phyloP scores from a whole-genome alignment of 1,140 invertebrate genomes.

The Lordiphosa clarofinis region DNA sequence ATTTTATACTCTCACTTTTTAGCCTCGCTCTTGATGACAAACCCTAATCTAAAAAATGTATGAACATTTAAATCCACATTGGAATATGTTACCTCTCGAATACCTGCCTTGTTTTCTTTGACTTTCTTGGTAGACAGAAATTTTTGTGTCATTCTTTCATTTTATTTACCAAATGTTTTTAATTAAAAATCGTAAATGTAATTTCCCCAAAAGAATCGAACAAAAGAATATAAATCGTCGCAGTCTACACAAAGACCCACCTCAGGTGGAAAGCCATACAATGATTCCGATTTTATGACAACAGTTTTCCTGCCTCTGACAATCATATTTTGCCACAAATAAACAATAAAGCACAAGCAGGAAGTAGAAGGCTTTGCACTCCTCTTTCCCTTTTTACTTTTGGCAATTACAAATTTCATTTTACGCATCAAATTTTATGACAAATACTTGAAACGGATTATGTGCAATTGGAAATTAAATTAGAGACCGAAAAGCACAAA shows the following conservation, averaged over 20 bases:
- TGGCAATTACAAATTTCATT: constrained; percentile 56
- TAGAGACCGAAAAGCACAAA: constrained; percentile 33
- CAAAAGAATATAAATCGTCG: constrained; percentile 1
- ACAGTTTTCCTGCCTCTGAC: constrained; percentile 1
- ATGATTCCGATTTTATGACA: too few species aligned
- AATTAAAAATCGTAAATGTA: too few species aligned
- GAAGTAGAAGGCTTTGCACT: background rate
- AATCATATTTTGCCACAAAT: constrained; percentile 6
- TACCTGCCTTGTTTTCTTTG: too few species aligned
- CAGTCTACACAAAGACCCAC: background rate
- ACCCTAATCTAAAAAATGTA: too few species aligned
- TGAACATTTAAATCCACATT: too few species aligned
- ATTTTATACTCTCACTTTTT: too few species aligned
- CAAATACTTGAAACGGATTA: constrained; percentile 69
- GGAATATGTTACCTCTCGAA: too few species aligned
- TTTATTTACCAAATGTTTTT: too few species aligned
- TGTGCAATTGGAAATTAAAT: constrained; percentile 76
- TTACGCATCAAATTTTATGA: constrained; percentile 74
- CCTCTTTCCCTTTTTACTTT: background rate
- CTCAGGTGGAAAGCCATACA: constrained; percentile 3
- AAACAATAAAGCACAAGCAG: constrained; percentile 2
- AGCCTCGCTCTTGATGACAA: too few species aligned
- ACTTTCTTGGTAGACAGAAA: too few species aligned
- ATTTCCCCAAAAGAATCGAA: too few species aligned
- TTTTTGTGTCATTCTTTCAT: too few species aligned